Conservation (phyloP, 2,888 invertebrate species). For the Habroteleia sp. region DNA sequence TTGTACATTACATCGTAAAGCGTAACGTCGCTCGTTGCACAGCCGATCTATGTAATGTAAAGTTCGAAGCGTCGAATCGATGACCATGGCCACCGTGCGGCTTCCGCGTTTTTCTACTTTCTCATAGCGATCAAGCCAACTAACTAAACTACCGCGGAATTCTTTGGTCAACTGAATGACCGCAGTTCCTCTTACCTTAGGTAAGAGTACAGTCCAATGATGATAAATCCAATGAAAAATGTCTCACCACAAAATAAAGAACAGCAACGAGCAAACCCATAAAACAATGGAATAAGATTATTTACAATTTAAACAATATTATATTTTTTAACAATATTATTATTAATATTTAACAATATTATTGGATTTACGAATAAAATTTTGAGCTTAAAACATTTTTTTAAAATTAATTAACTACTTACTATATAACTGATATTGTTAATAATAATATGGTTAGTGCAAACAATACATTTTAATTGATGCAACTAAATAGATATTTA, state of each 20-base stretch:
- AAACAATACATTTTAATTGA: no score
- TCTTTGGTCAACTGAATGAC: constrained; percentile 26
- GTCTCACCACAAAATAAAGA: constrained; percentile 1
- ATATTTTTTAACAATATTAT: no score
- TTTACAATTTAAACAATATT: no score
- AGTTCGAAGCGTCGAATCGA: constrained; percentile 52
- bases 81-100: constrained; percentile 55
- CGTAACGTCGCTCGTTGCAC: constrained; percentile 65
- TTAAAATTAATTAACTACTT: no score
- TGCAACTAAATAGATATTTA: no score
- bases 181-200: constrained; percentile 34
- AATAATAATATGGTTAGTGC: no score
- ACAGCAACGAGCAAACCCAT: neutral
- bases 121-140: constrained; percentile 4
- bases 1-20: constrained; percentile 62
- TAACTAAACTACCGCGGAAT: constrained; percentile 16
- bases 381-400: no score
- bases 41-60: constrained; percentile 65
- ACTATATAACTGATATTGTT: no score
- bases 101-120: constrained; percentile 57
- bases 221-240: constrained; percentile 12
- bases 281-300: no score
- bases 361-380: no score
- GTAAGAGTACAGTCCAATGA: constrained; percentile 15
- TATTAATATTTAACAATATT: no score